Percentiles rank a stretch among this genome's conserved stretches.
Evolutionary conservation across 2,888 invertebrate genomes (phyloP).

Genomic region (Thecocarcelia acutangulata): DNA sequence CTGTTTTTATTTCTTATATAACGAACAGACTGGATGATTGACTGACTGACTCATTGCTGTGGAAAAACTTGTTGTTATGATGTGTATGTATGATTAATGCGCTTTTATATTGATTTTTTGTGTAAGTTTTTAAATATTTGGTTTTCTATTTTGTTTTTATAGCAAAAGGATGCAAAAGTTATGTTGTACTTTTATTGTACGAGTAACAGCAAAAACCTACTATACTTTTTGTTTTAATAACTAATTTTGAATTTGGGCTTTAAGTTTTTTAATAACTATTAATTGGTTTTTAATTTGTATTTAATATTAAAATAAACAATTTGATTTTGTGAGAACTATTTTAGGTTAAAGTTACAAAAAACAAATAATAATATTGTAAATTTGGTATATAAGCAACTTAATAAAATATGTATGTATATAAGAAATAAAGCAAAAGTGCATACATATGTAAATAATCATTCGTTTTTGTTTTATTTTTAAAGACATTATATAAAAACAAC

Average conservation of each 20-base stretch:
- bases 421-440: slow-evolving; percentile 19
- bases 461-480: slow-evolving; percentile 38
- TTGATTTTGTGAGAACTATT: slow-evolving; percentile 18
- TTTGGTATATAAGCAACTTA: slow-evolving; percentile 63
- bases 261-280: slow-evolving; percentile 36
- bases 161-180: slow-evolving; percentile 59
- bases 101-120: slow-evolving; percentile 3
- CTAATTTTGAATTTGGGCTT: slow-evolving; percentile 33
- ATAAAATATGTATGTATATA: slow-evolving; percentile 40
- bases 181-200: slow-evolving; percentile 63
- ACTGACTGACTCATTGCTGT: slow-evolving; percentile 55
- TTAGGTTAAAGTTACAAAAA: slow-evolving; percentile 21
- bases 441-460: neutral
- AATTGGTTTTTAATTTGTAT: slow-evolving; percentile 25
- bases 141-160: slow-evolving; percentile 36
- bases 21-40: slow-evolving; percentile 55
- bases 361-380: slow-evolving; percentile 34
- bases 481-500: slow-evolving; percentile 70
- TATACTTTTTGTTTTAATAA: slow-evolving; percentile 45
- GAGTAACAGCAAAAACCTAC: slow-evolving; percentile 65
- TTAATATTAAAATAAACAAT: slow-evolving; percentile 43
- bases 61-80: slow-evolving; percentile 43
- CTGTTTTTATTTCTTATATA: slow-evolving; percentile 37
- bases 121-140: slow-evolving; percentile 32
- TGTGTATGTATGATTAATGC: slow-evolving; percentile 38